Evolutionary conservation across 2,113 vertebrate species (phyloP), one percentile per base, ranked within the genome.

Genomic region (Alligator mississippiensis): DNA sequence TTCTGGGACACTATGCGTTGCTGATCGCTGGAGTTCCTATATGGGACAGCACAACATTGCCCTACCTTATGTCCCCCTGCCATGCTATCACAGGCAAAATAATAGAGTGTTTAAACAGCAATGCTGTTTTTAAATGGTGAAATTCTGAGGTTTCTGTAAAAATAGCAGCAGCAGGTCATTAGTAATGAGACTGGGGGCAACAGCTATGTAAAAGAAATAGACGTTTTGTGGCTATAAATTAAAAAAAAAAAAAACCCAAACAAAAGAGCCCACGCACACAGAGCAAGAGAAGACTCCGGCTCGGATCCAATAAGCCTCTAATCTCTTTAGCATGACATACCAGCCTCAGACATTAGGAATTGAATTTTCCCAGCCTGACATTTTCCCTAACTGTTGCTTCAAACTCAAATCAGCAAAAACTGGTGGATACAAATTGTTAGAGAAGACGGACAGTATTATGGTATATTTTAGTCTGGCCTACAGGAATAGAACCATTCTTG

Each of bases 401-500:
- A 47, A 77, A 86, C 60, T 2, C 60, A 90, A 92, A 87, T 30
- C 27, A 38, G 34, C 0, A 6, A 66, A 66, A 79, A 75, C 25
- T 15, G 2, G 2, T 3, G 62, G 9, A 47, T 34, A 79, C 66
- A 86, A 87, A 78, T 87, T 55, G 64, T 80, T 38, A 61, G 3
- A 79, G 62, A 88, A 72, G 22, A 17, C 84, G 1, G 0, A 89
- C 62, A 55, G 13, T 47, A 47, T 47, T 47, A 9, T 47, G 47
- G 47, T 47, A 47, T 47, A n/a, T n/a, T 57, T 66, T 78, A 38
- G 58, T 21, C 61, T 2, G 66, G 57, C 27, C 14, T 57, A 6
- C 2, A 72, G 3, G 2, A 80, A 1, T 0, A 0, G 30, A 70
- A 14, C 25, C 9, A 11, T 8, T 2, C 16, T 55, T 11, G 0